Base-by-base conservation (phyloP, 2,113 vertebrate species). In the Ifrita kowaldi region DNA sequence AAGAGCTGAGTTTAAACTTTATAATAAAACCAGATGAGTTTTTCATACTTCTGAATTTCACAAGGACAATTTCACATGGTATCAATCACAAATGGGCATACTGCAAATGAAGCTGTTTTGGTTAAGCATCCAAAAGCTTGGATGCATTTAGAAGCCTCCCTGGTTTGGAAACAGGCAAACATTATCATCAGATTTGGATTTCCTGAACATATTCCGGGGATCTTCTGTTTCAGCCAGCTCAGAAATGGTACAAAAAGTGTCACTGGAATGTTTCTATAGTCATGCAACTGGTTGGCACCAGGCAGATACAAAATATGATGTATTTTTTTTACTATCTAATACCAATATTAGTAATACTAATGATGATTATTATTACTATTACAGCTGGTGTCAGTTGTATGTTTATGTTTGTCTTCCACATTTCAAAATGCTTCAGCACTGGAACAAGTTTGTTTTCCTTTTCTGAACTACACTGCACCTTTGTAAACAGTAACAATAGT, bases 21-120 rank as follows among this genome's bases (percentile, higher is more conserved):
- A 37, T 47, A 56, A 35, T 77, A 78, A 81, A 94, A 90, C 22
- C 76, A 84, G 47, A 89, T 50, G 60, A 71, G 20, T 26, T 93
- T 79, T 89, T 94, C 77, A 37, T 78, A 68, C 17, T 95, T 89
- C 33, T 75, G 69, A 70, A 50, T 94, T 89, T 89, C 80, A 78
- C 39, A 80, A 69, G 42, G 41, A 75, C 32, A 67, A 9, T 77
- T 93, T 86, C 64, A 78, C 42, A 44, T 80, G 68, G 63, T 67
- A 86, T 47, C 59, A 91, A 84, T 86, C 73, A 67, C 47, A 68
- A 90, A 64, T 0, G 0, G 41, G 35, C 41, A 65, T n/a, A 68
- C n/a, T 89, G 39, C 42, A 87, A 73, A 79, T 70, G 32, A 87
- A 49, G 28, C 46, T 86, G 39, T 79, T 96, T 65, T 68, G 24